Evolutionary conservation across 1,140 invertebrate genomes (phyloP).

Genomic region (Arctopsyche grandis): DNA sequence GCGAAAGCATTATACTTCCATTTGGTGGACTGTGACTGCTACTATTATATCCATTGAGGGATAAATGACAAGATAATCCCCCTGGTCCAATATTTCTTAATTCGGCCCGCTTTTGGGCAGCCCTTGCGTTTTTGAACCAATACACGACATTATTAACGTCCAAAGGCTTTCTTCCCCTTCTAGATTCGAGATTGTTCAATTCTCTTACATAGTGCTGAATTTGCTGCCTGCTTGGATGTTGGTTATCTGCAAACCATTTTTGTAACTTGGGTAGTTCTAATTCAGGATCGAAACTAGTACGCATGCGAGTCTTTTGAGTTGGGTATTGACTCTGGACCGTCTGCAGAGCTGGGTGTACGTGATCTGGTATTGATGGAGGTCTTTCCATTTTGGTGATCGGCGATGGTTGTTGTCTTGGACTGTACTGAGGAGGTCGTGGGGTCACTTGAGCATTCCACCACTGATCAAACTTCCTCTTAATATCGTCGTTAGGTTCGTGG

Average conservation of each 20-base stretch:
- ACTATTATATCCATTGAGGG: conserved; percentile 72
- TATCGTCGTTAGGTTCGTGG: conserved; percentile 79
- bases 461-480: conserved; percentile 79
- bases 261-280: conserved; percentile 94
- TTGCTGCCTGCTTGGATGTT: conserved; percentile 92
- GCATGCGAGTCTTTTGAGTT: conserved; percentile 89
- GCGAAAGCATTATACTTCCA: conserved; percentile 66
- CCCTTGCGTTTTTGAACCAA: conserved; percentile 98
- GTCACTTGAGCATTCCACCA: conserved; percentile 76
- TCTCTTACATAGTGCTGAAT: conserved; percentile 96
- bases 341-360: conserved; percentile 76
- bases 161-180: conserved; percentile 90
- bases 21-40: conserved; percentile 71
- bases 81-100: conserved; percentile 68
- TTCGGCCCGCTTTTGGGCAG: conserved; percentile 91
- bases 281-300: conserved; percentile 95
- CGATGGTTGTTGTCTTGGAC: conserved; percentile 67
- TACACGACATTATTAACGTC: conserved; percentile 98
- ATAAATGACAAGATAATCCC: conserved; percentile 66
- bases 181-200: conserved; percentile 90
- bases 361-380: conserved; percentile 63
- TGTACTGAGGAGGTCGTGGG: conserved; percentile 69
- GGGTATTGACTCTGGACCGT: conserved; percentile 78
- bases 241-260: conserved; percentile 95
- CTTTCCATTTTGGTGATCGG: conserved; percentile 64